Evolutionary conservation across 2,113 vertebrate genomes (phyloP), one percentile per base, ranked within the genome.

Genomic region (Micromys minutus): DNA sequence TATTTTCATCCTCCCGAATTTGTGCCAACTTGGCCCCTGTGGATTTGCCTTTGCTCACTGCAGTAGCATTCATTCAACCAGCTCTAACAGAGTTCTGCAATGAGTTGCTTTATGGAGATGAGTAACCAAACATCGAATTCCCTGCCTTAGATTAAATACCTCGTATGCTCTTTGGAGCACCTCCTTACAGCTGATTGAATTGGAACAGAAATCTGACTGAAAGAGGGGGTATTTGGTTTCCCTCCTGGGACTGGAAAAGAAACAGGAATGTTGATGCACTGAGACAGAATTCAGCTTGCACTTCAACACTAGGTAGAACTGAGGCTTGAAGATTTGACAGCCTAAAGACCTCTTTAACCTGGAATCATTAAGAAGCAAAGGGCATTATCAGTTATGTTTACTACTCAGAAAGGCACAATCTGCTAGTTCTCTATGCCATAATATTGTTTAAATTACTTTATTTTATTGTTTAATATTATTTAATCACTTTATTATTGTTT

Each of bases 341-440:
- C 15, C 7, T 34, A 47, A 61, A 92, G 11, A 19, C 24, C 63
- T 69, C 36, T 87, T 16, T 88, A 69, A 65, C 6, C 36, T 57
- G 11, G 5, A 89, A 31, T 85, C 87, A 76, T 34, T 71, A 36
- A 26, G 72, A 94, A 96, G 39, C 63, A 77, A 75, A 94, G 87
- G 39, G 34, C 3, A 34, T 22, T 22, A 55, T 93, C 24, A 61
- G 80, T 83, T 83, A 61, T 42, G 24, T 61, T 83, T 83, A 42
- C 80, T 4, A 61, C n/a, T 42, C 45, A 90, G 86, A 69, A 87
- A 63, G 63, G 52, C 11, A 76, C 8, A 96, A 61, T 59, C 7
- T 80, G 1, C 50, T 39, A 4, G 13, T 36, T 87, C n/a, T 0
- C 16, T 21, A 4, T 59, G 34, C 7, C 21, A 45, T 84, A 29